Conservation (phyloP, 2,888 invertebrate species). For the Heliothis peltigera region DNA sequence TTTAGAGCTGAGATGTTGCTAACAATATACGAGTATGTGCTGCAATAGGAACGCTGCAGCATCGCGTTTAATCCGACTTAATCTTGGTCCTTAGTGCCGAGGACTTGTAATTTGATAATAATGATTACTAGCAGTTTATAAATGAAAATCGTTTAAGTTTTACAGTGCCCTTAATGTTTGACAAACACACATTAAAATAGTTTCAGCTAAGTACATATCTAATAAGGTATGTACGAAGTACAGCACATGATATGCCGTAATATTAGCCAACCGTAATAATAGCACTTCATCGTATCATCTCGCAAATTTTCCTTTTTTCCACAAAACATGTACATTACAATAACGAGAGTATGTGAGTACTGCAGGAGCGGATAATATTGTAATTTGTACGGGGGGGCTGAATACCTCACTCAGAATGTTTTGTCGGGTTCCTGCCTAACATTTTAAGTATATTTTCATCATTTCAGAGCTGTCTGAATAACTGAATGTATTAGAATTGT, state of each 20-base stretch:
- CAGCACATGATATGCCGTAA: not conserved
- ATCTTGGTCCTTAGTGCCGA: not conserved
- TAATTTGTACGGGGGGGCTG: conserved; percentile 55
- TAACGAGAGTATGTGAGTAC: conserved; percentile 41
- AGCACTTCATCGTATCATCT: conserved; percentile 4
- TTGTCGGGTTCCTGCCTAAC: conserved; percentile 34
- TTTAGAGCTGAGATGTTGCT: conserved; percentile 31
- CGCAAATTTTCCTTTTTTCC: conserved; percentile 13
- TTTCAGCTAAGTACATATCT: too few relatives aligned
- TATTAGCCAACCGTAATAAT: not conserved
- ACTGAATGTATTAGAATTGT: conserved; percentile 11
- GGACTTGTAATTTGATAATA: not conserved
- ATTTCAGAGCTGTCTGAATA: conserved; percentile 19
- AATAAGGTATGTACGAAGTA: too few relatives aligned
- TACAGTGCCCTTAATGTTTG: too few relatives aligned
- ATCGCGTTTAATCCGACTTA: not conserved
- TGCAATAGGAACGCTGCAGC: not conserved
- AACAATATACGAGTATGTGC: conserved; percentile 1
- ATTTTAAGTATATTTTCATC: conserved; percentile 28
- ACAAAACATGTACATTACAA: conserved; percentile 22
- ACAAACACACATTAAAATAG: too few relatives aligned
- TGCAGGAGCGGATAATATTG: conserved; percentile 55
- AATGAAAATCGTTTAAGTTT: too few relatives aligned
- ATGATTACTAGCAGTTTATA: too few relatives aligned
- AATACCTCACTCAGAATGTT: conserved; percentile 36